Evolutionary conservation across 2,888 invertebrate species (phyloP).

Genomic region (Plagiodera versicolora): DNA sequence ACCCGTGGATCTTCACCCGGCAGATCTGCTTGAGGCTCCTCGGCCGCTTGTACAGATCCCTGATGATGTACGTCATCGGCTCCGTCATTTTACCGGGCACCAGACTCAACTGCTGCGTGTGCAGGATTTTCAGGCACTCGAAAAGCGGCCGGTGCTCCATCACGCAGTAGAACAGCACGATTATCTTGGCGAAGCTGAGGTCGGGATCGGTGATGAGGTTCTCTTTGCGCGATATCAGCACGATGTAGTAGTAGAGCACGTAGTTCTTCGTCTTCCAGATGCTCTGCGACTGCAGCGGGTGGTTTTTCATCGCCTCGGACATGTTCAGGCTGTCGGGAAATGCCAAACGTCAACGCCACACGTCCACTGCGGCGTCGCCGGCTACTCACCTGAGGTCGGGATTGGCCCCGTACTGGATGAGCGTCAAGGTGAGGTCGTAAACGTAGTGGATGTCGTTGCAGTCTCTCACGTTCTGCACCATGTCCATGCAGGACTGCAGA

Average conservation of each 20-base stretch:
- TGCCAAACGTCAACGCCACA: no score
- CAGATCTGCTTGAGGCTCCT: conserved; percentile 73
- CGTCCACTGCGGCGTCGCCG: no score
- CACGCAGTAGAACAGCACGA: conserved; percentile 65
- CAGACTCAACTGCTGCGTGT: conserved; percentile 65
- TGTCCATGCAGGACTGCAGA: conserved; percentile 68
- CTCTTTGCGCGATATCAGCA: conserved; percentile 69
- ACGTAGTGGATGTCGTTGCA: conserved; percentile 70
- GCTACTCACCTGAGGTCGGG: conserved; percentile 71
- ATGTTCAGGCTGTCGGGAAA: conserved; percentile 60
- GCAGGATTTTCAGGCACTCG: conserved; percentile 68
- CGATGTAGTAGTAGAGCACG: conserved; percentile 71
- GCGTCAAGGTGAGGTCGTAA: conserved; percentile 66
- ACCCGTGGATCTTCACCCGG: conserved; percentile 69
- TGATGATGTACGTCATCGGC: conserved; percentile 64
- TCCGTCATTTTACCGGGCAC: conserved; percentile 66
- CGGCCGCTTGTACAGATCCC: conserved; percentile 66
- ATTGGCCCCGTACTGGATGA: conserved; percentile 75
- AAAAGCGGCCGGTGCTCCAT: conserved; percentile 72
- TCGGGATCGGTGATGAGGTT: conserved; percentile 64
- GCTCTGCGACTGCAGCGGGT: conserved; percentile 50
- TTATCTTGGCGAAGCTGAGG: conserved; percentile 66
- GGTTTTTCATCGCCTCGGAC: conserved; percentile 53
- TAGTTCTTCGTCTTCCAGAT: conserved; percentile 63
- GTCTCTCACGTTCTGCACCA: conserved; percentile 69